These are phyloP conservation scores for Sminthopsis crassicaudata DNA, from an alignment of 2,113 vertebrate species.

Conservation along the genomic window DNA sequence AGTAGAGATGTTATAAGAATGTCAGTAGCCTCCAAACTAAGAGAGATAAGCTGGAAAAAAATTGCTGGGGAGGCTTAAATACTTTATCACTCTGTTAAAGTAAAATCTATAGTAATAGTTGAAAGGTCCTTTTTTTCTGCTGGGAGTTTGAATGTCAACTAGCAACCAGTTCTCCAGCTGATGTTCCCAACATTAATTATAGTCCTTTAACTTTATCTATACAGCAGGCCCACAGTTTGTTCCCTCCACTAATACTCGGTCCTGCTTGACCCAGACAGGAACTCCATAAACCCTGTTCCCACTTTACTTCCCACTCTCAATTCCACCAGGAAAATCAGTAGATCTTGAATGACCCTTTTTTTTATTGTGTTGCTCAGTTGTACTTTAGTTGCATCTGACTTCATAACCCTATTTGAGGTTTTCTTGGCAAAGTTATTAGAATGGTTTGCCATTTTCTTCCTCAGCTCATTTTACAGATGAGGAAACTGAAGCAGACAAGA, in stretches of 20 bases:
- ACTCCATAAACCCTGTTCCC: neutral
- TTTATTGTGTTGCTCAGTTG: neutral
- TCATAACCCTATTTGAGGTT: too few relatives aligned
- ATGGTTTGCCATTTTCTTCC: neutral
- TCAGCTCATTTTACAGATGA: neutral
- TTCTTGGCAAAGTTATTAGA: neutral
- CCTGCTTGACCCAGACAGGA: neutral
- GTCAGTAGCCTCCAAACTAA: neutral
- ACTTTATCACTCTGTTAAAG: neutral
- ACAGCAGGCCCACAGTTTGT: neutral
- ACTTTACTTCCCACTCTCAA: neutral
- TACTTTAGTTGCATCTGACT: neutral
- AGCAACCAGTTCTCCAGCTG: neutral
- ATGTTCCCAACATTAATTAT: neutral
- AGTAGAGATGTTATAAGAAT: neutral
- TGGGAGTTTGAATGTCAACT: neutral
- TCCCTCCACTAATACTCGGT: neutral
- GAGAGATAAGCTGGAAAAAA: neutral
- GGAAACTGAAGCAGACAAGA: neutral
- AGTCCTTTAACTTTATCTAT: neutral
- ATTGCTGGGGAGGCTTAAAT: neutral
- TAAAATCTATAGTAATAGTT: neutral
- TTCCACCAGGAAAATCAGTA: neutral
- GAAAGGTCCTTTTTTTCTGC: neutral
- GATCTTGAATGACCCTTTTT: neutral